phyloP scores from a whole-genome alignment of 2,797 vertebrate species.

The Rhyacichthys aspro region DNA sequence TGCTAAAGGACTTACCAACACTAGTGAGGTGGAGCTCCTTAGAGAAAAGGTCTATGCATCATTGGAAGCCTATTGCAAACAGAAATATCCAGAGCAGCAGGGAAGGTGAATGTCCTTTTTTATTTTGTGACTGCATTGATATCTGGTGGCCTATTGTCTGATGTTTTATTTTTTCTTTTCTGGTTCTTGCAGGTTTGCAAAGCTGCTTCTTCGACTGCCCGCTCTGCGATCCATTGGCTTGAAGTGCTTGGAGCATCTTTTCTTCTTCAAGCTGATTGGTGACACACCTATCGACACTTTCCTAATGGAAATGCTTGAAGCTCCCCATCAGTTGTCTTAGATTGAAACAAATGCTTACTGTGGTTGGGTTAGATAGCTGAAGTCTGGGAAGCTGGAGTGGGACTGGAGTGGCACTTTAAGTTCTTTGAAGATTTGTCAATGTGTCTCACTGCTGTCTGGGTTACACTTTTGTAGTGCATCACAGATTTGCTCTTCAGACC shows the following conservation, averaged over 20 bases:
- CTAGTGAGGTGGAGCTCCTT: conserved; percentile 91
- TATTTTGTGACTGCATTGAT: background rate
- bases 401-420: conserved; percentile 86
- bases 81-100: conserved; percentile 96
- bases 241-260: conserved; percentile 97
- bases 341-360: conserved; percentile 65
- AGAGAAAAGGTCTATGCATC: conserved; percentile 97
- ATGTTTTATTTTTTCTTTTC: background rate
- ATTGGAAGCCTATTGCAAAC: conserved; percentile 95
- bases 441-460: conserved; percentile 83
- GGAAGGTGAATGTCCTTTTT: conserved; percentile 82
- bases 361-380: conserved; percentile 74
- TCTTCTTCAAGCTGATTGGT: conserved; percentile 98
- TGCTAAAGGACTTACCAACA: conserved; percentile 96
- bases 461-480: conserved; percentile 76
- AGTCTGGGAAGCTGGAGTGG: conserved; percentile 79
- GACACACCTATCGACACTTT: conserved; percentile 98
- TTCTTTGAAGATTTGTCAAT: conserved; percentile 82
- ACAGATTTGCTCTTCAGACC: conserved; percentile 81
- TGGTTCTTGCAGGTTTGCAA: conserved; percentile 86
- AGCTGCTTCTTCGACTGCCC: conserved; percentile 92
- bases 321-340: conserved; percentile 88
- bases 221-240: conserved; percentile 94
- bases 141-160: too few species aligned
- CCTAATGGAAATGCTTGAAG: conserved; percentile 99